Percentiles rank a stretch among this genome's conserved stretches.
Evolutionary conservation across 92 coral and sea anemone genomes (phyloP).

Genomic region (Porites cylindrica): DNA sequence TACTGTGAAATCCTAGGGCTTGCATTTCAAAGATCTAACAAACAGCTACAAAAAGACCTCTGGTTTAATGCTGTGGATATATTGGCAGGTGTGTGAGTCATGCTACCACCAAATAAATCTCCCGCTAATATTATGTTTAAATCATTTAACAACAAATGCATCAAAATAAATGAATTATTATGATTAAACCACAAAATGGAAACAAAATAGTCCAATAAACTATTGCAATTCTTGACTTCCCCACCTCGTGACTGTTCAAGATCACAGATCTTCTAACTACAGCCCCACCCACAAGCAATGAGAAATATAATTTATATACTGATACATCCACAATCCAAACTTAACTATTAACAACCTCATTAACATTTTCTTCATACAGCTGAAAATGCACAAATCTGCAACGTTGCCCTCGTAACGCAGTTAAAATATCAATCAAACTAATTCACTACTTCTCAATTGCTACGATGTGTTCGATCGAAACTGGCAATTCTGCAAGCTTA

Average conservation of each 20-base stretch:
- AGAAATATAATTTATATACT: background rate
- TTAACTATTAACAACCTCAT: background rate
- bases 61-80: no score
- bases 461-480: background rate
- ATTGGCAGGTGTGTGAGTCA: no score
- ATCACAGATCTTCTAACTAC: background rate
- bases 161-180: no score
- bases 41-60: no score
- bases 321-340: no score
- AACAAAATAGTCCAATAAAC: background rate
- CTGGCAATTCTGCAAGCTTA: background rate
- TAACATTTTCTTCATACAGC: background rate
- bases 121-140: no score
- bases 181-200: background rate
- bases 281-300: slow-evolving; percentile 12
- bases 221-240: background rate
- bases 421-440: background rate
- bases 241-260: background rate
- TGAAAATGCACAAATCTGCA: background rate
- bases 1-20: no score
- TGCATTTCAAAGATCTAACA: no score
- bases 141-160: no score
- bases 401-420: background rate
- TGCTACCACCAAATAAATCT: no score
- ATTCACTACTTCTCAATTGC: background rate